Evolutionary conservation across 2,797 vertebrate species (phyloP).

Genomic region (Lacerta agilis): DNA sequence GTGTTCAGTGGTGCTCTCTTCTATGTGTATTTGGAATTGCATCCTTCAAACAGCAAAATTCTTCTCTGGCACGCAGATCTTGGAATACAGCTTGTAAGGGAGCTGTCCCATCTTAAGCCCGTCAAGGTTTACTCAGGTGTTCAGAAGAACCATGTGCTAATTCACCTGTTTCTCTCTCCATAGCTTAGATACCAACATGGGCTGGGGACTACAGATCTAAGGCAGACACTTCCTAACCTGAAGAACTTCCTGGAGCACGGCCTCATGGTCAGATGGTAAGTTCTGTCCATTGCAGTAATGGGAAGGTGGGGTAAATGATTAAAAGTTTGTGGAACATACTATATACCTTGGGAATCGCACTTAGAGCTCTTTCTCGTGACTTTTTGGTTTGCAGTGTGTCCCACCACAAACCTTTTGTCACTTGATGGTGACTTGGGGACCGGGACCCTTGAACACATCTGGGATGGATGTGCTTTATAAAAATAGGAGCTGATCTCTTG

Average conservation of each 20-base stretch:
- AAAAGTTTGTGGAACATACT: neutral
- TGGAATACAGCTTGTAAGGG: neutral
- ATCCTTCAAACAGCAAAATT: neutral
- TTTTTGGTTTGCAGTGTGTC: neutral
- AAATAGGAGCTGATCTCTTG: neutral
- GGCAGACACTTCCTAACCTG: constrained; percentile 97
- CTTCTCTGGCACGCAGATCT: neutral
- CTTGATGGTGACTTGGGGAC: too few species aligned
- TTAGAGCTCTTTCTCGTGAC: neutral
- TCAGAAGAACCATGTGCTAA: constrained; percentile 40
- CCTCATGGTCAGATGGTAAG: constrained; percentile 95
- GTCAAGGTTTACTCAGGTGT: neutral
- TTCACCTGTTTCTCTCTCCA: constrained; percentile 41
- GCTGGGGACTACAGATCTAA: constrained; percentile 94
- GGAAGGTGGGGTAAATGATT: neutral
- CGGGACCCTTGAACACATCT: too few species aligned
- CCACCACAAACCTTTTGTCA: neutral
- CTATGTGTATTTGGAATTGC: neutral
- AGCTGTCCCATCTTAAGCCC: neutral
- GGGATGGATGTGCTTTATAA: too few species aligned
- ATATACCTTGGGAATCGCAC: neutral
- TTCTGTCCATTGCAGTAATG: neutral
- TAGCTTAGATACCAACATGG: constrained; percentile 97
- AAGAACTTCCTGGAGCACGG: constrained; percentile 97
- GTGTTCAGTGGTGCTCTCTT: neutral